Base-by-base conservation (phyloP, 1,140 invertebrate genomes). In the Galleria mellonella region DNA sequence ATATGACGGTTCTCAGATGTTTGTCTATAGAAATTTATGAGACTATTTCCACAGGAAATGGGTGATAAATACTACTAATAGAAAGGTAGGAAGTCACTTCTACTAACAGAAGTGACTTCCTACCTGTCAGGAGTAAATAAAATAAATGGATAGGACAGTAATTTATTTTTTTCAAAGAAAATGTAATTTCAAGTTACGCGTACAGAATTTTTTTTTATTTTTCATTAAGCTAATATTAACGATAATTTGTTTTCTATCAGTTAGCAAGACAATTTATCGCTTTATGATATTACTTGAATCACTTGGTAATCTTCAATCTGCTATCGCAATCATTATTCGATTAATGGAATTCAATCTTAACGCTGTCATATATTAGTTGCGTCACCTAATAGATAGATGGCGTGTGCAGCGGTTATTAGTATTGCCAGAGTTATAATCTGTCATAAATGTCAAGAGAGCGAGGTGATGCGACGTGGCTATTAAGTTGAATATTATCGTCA, bases 381-480 rank as follows among this genome's bases (percentile, higher is more conserved):
- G 62, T 65, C 63, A 66, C 53, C 54, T 83, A 83, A 83, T 83
- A 81, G 69, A 72, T 72, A 75, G 72, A 78, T 83, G 69, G 74
- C 78, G 76, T 83, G 78, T 49, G 55, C 43, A 47, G 40, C 45
- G 55, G 75, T 76, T 78, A 83, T 81, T 83, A 83, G 65, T 73
- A 64, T 69, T 65, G 59, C 63, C 54, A 63, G 61, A 68, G 55
- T 71, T 55, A 66, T 77, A 83, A 81, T 81, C 72, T 77, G 78
- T 83, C 64, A 81, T 77, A 83, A 83, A 81, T 77, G 74, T 77
- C 76, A 83, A 72, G 59, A 55, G 52, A 51, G 53, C 54, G 57
- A 64, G 50, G 51, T 64, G 67, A 74, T 62, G 62, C 51, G 58
- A 52, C 53, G 44, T 53, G 41, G 60, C 63, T 69, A 71, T 79